A percentile compares a stretch with the other conserved stretches of the same genome.
These are phyloP conservation scores for Glandiceps talaboti DNA, from an alignment of 53 echinoderm and acorn worm species.

Conservation along the genomic window DNA sequence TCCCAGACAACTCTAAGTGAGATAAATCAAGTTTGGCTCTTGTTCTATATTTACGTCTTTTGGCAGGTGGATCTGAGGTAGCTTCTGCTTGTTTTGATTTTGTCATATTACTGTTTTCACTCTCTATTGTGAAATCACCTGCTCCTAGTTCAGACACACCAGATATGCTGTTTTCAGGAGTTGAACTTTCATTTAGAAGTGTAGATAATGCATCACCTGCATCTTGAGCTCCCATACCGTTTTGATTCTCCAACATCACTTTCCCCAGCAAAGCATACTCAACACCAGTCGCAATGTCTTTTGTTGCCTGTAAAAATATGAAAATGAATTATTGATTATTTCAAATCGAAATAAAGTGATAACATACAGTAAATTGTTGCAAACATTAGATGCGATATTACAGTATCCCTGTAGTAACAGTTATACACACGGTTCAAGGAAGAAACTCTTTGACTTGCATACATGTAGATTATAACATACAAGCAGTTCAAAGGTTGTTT, in stretches of 20 bases:
- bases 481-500: too few relatives aligned
- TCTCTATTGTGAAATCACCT: not conserved
- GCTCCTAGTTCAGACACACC: not conserved
- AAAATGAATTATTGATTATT: too few relatives aligned
- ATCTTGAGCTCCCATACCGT: not conserved
- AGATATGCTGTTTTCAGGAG: not conserved
- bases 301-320: slow-evolving; percentile 57
- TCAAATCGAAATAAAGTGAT: too few relatives aligned
- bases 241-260: slow-evolving; percentile 22
- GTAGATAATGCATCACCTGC: not conserved
- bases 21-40: not conserved
- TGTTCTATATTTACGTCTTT: not conserved
- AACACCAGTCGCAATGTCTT: slow-evolving; percentile 57
- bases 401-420: too few relatives aligned
- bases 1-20: not conserved
- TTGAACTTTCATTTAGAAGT: not conserved
- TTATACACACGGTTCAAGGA: too few relatives aligned
- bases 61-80: not conserved
- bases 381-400: too few relatives aligned
- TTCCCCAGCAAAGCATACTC: slow-evolving; percentile 69
- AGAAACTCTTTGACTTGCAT: too few relatives aligned
- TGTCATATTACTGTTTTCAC: not conserved
- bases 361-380: too few relatives aligned
- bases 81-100: not conserved
- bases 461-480: too few relatives aligned